These are phyloP conservation scores for Hydra vulgaris DNA, from an alignment of 30 jellyfish, hydroid and myxozoan species.

Conservation along the genomic window DNA sequence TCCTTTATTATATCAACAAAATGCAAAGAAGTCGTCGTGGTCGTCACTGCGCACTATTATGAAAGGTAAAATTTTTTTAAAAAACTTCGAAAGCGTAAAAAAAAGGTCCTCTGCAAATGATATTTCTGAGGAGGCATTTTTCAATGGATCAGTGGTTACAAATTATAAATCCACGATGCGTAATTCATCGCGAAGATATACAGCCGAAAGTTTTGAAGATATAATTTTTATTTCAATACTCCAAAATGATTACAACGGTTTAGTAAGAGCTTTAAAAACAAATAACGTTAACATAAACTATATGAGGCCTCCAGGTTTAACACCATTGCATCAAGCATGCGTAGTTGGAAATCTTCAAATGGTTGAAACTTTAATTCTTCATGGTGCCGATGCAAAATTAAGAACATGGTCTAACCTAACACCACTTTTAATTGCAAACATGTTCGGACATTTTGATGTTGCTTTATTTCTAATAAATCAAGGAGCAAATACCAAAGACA, in stretches of 20 bases:
- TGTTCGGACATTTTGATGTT: conserved; percentile 36
- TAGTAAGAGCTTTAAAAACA: conserved; percentile 2
- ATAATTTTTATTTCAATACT: conserved; percentile 1
- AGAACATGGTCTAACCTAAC: conserved; percentile 32
- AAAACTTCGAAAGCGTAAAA: too few relatives aligned
- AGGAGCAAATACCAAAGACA: conserved; percentile 18
- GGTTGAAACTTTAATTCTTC: neutral
- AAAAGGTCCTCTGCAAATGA: too few relatives aligned
- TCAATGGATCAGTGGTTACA: too few relatives aligned
- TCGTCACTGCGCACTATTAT: too few relatives aligned
- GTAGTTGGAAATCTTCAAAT: conserved; percentile 9
- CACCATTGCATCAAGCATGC: conserved; percentile 37
- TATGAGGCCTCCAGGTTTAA: conserved; percentile 29
- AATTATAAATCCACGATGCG: too few relatives aligned
- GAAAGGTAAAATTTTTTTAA: too few relatives aligned
- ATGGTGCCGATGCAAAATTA: conserved; percentile 19
- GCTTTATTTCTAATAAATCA: conserved; percentile 8
- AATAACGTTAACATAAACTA: conserved; percentile 12
- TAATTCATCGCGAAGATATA: too few relatives aligned
- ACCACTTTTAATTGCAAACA: conserved; percentile 29
- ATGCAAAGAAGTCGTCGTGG: too few relatives aligned
- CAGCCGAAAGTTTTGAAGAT: conserved; percentile 26
- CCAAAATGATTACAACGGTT: neutral
- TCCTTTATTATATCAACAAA: too few relatives aligned
- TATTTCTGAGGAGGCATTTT: too few relatives aligned